Percentiles rank a stretch among this genome's conserved stretches.
Conservation (phyloP, 2,888 invertebrate species). For the Lasioglossum oenotherae region DNA sequence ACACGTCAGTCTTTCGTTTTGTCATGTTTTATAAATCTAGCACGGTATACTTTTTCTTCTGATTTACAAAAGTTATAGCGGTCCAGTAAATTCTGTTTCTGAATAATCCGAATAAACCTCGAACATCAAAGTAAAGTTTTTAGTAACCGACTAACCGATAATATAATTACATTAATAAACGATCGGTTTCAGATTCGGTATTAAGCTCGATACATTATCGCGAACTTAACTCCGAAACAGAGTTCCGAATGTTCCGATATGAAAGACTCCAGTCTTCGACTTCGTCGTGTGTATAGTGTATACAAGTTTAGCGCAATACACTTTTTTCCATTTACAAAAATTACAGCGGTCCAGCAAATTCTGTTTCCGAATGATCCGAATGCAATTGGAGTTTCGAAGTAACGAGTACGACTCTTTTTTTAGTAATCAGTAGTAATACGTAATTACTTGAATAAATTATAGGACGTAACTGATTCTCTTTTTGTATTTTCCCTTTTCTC, state of each 20-base stretch:
- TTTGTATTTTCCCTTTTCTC: constrained; percentile 31
- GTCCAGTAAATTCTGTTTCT: constrained; percentile 38
- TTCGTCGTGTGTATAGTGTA: constrained; percentile 50
- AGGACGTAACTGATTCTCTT: constrained; percentile 30
- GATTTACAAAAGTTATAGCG: constrained; percentile 10
- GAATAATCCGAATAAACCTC: constrained; percentile 25
- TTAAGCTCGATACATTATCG: constrained; percentile 18
- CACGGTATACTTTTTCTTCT: constrained; percentile 5
- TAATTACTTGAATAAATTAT: constrained; percentile 45
- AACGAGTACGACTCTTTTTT: neutral
- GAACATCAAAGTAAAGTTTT: constrained; percentile 20
- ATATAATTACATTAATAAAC: constrained; percentile 42
- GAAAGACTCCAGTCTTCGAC: constrained; percentile 71
- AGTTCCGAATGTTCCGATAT: constrained; percentile 41
- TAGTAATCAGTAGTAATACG: constrained; percentile 26
- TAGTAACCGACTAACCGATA: constrained; percentile 29
- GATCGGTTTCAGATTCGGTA: constrained; percentile 25
- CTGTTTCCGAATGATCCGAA: constrained; percentile 33
- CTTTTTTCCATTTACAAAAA: constrained; percentile 16
- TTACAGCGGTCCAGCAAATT: constrained; percentile 12
- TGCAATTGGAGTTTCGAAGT: constrained; percentile 25
- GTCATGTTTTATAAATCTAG: constrained; percentile 46
- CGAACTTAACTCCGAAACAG: constrained; percentile 45
- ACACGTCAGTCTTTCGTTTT: constrained; percentile 68
- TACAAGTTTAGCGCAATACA: constrained; percentile 11